phyloP scores from a whole-genome alignment of 2,113 vertebrate species.

The Passer domesticus region DNA sequence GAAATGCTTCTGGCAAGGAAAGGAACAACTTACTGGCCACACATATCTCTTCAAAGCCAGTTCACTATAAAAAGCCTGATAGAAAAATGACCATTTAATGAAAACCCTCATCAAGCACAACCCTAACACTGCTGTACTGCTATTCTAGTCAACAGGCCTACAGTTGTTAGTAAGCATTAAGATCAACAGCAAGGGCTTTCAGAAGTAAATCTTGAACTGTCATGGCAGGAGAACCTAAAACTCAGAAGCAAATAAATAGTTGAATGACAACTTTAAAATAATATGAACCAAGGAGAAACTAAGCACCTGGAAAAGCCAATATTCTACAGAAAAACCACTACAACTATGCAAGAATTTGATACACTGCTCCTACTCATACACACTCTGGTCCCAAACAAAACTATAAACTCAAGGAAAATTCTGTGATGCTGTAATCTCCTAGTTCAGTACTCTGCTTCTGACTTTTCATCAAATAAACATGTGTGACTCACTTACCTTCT shows the following conservation, averaged over 20 bases:
- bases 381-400: neutral
- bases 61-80: neutral
- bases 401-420: neutral
- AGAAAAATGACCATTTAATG: neutral
- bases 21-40: neutral
- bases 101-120: conserved; percentile 4
- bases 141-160: neutral
- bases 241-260: neutral
- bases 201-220: neutral
- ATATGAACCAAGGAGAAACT: neutral
- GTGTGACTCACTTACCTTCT: conserved; percentile 89
- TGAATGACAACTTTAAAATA: neutral
- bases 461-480: neutral
- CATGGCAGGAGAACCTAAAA: neutral
- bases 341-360: neutral
- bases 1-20: neutral
- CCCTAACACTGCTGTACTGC: neutral
- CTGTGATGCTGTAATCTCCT: neutral
- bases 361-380: neutral
- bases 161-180: neutral
- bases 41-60: neutral
- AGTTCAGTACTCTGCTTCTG: neutral
- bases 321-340: neutral
- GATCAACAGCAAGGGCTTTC: neutral
- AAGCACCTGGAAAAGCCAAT: neutral